These are phyloP conservation scores for Apis mellifera DNA, from an alignment of 1,140 invertebrate species.

Conservation along the genomic window DNA sequence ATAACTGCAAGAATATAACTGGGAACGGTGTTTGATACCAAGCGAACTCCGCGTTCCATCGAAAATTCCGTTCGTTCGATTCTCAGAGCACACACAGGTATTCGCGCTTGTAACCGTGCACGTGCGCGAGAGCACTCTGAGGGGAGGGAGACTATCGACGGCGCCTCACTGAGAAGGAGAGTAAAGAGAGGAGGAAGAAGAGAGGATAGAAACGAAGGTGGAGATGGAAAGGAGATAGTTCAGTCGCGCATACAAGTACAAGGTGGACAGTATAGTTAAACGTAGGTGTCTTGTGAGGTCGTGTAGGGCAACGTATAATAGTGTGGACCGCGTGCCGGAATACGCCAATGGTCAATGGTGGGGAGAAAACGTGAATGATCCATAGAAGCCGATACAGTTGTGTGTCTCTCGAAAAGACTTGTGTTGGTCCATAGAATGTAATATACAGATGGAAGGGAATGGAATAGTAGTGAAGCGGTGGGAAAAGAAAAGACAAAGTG, in stretches of 20 bases:
- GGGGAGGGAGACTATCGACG: slow-evolving; percentile 49
- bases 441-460: slow-evolving; percentile 26
- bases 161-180: slow-evolving; percentile 45
- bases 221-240: slow-evolving; percentile 17
- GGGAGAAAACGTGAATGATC: slow-evolving; percentile 80
- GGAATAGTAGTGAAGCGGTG: slow-evolving; percentile 56
- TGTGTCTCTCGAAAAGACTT: slow-evolving; percentile 2
- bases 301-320: not conserved
- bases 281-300: not conserved
- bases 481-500: slow-evolving; percentile 52
- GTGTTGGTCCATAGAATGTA: not conserved
- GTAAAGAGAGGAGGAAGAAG: slow-evolving; percentile 31
- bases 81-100: slow-evolving; percentile 43
- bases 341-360: slow-evolving; percentile 54
- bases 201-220: slow-evolving; percentile 7
- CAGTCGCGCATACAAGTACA: not conserved
- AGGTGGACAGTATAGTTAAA: not conserved
- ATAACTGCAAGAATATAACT: slow-evolving; percentile 1
- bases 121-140: slow-evolving; percentile 58
- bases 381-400: slow-evolving; percentile 62
- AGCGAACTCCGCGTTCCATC: slow-evolving; percentile 52
- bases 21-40: slow-evolving; percentile 26
- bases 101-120: slow-evolving; percentile 41
- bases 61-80: slow-evolving; percentile 60
- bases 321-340: slow-evolving; percentile 35